These are phyloP conservation scores for Nomada fabriciana DNA, from an alignment of 2,888 invertebrate species.

Conservation along the genomic window DNA sequence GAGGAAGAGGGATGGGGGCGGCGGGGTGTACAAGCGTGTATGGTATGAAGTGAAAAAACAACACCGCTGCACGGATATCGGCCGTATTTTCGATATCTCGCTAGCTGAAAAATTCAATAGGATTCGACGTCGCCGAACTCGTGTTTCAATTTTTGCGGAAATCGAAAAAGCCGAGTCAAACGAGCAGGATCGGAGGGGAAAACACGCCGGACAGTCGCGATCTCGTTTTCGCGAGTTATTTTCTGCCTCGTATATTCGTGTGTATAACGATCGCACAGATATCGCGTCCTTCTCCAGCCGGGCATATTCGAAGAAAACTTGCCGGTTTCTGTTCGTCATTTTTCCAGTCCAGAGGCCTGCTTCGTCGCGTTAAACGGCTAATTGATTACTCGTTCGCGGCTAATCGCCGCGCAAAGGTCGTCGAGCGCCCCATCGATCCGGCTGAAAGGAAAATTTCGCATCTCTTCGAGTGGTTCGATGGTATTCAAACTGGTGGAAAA, in stretches of 20 bases:
- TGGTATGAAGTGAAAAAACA: slow-evolving; percentile 36
- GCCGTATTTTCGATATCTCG: slow-evolving; percentile 29
- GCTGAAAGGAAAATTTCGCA: slow-evolving; percentile 33
- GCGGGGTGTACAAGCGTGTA: neutral
- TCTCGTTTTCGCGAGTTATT: neutral
- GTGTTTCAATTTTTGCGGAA: slow-evolving; percentile 45
- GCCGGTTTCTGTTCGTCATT: neutral
- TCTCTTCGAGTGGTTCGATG: no score
- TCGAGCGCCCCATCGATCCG: slow-evolving; percentile 36
- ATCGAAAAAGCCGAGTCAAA: slow-evolving; percentile 22
- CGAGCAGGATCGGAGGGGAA: neutral
- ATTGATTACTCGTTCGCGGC: slow-evolving; percentile 41
- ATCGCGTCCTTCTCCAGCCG: neutral
- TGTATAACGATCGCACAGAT: no score
- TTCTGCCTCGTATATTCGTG: neutral
- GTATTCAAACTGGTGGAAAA: no score
- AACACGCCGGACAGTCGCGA: neutral
- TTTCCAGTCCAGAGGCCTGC: slow-evolving; percentile 19
- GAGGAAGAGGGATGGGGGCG: neutral
- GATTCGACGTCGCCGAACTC: slow-evolving; percentile 33
- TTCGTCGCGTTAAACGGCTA: slow-evolving; percentile 19
- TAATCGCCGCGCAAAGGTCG: slow-evolving; percentile 49
- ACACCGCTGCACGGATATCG: neutral
- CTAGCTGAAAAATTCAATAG: slow-evolving; percentile 36
- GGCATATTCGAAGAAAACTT: no score